A percentile compares a stretch with the other conserved stretches of the same genome.
phyloP scores from a whole-genome alignment of 2,113 vertebrate genomes.

The Syrmaticus mikado region DNA sequence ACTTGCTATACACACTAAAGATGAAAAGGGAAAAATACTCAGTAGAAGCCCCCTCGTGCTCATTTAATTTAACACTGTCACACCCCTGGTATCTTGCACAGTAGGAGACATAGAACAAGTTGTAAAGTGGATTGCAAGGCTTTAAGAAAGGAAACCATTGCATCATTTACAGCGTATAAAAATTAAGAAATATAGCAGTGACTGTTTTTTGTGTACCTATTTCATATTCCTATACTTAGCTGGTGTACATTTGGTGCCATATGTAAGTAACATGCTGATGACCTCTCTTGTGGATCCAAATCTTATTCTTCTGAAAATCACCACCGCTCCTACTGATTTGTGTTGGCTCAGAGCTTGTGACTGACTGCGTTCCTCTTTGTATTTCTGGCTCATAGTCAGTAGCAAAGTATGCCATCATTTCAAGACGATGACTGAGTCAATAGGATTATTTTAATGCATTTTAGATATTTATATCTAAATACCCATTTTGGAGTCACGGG shows the following conservation, averaged over 20 bases:
- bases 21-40: background rate
- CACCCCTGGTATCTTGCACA: background rate
- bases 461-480: constrained; percentile 1
- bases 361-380: background rate
- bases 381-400: background rate
- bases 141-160: background rate
- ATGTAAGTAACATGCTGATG: background rate
- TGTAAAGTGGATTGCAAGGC: background rate
- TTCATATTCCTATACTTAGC: background rate
- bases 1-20: background rate
- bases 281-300: background rate
- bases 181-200: background rate
- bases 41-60: background rate
- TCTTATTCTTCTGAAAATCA: background rate
- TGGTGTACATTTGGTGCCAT: background rate
- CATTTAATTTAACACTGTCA: background rate
- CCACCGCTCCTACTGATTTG: background rate
- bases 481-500: background rate
- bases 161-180: background rate
- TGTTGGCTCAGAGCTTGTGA: background rate
- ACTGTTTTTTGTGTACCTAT: background rate
- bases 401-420: background rate
- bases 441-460: background rate
- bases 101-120: background rate
- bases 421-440: background rate